Evolutionary conservation across 2,797 vertebrate species (phyloP).

Genomic region (Cyclopterus lumpus): DNA sequence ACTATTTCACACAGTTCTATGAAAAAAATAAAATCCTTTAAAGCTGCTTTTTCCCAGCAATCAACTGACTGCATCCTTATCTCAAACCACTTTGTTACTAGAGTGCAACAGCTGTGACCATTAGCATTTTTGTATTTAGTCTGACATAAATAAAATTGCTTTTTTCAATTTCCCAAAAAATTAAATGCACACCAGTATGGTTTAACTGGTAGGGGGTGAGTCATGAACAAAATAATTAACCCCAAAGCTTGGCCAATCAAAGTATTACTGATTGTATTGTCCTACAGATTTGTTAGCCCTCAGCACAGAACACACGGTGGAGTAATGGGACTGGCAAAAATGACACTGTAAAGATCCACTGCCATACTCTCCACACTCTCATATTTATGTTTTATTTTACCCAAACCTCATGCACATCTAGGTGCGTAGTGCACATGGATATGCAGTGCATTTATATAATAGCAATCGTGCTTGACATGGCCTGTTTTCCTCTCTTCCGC

Average conservation of each 20-base stretch:
- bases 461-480: not conserved
- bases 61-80: not conserved
- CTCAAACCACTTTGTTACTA: not conserved
- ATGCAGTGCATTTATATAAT: not conserved
- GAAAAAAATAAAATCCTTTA: not conserved
- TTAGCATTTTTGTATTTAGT: not conserved
- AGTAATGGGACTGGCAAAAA: not conserved
- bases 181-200: not conserved
- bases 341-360: conserved; percentile 14
- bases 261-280: not conserved
- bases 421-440: not conserved
- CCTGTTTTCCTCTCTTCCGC: not conserved
- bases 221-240: not conserved
- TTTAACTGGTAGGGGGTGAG: not conserved
- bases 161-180: not conserved
- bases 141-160: not conserved
- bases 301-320: not conserved
- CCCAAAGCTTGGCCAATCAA: not conserved
- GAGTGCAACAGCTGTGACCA: conserved; percentile 14
- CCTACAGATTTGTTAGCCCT: not conserved
- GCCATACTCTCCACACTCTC: conserved; percentile 5
- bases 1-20: conserved; percentile 5
- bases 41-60: not conserved
- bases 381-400: conserved; percentile 18
- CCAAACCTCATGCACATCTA: not conserved